Base-by-base conservation (phyloP, 2,113 vertebrate species). In the Stigmatopora argus region DNA sequence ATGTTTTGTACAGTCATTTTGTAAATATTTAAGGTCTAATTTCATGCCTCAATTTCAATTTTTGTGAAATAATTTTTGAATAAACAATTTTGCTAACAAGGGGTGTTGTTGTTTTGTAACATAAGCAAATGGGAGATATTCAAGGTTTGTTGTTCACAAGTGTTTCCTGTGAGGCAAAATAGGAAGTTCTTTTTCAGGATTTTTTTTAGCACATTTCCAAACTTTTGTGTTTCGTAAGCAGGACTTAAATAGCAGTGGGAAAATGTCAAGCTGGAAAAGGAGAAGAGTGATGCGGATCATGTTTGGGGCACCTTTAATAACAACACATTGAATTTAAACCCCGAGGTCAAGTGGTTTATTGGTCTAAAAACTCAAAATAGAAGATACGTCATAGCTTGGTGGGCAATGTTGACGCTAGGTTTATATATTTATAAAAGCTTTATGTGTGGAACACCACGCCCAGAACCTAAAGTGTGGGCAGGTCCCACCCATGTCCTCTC, bases 401-500 rank as follows among this genome's bases (percentile, higher is more conserved):
- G 75, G 69, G 72, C 59, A 26, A 58, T 71, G 72, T 72, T 84
- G 78, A 85, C 73, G 80, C 67, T 51, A 82, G 68, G 26, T 3
- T 56, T 31, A 8, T 41, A 41, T 41, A 53, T 53, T 56, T 56
- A 1, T 15, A 82, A 79, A 85, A 88, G 75, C 80, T 69, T 66
- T 73, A 74, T 81, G 72, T 80, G 62, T 34, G 53, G 64, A 67
- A 62, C 79, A 72, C 84, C 85, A 83, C 88, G 84, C 88, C 86
- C 84, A 81, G 66, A 79, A 56, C 15, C 26, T 15, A 48, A 48
- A 34, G 62, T 75, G 73, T 78, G 62, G 53, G 41, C 57, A 56
- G 77, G 78, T 23, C 51, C 57, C 73, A 77, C 85, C 81, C 84
- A 72, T 74, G 51, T 57, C 47, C 19, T 18, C 3, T 17, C 51